Conservation (phyloP, 2,113 vertebrate genomes). For the Microcebus lehilahytsara region DNA sequence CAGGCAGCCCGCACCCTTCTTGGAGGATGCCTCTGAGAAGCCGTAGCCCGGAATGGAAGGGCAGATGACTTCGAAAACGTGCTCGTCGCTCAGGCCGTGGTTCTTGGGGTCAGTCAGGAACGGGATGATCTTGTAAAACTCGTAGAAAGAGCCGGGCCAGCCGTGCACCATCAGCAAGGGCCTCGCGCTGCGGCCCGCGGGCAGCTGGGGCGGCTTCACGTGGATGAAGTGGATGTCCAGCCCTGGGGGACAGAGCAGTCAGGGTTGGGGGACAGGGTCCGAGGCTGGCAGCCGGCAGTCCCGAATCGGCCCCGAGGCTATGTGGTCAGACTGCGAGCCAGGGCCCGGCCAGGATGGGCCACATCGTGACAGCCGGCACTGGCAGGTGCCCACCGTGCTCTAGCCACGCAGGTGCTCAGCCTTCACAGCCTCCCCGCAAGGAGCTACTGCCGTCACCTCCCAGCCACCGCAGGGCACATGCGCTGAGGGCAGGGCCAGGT, state of each 20-base stretch:
- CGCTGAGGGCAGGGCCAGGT: not conserved
- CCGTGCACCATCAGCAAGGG: constrained; percentile 87
- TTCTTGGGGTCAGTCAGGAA: constrained; percentile 83
- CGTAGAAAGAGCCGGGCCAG: constrained; percentile 87
- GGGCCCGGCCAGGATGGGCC: fast-evolving
- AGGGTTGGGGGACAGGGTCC: not conserved
- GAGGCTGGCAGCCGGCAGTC: not conserved
- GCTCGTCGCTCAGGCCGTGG: constrained; percentile 76
- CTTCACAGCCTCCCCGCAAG: not conserved
- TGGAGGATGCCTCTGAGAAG: constrained; percentile 87
- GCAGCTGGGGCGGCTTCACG: constrained; percentile 75
- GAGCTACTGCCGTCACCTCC: fast-evolving
- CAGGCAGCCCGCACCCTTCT: constrained; percentile 79
- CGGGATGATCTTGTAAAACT: constrained; percentile 88
- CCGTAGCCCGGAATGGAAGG: constrained; percentile 88
- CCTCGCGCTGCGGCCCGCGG: constrained; percentile 73
- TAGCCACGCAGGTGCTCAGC: fast-evolving
- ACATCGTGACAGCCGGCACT: fast-evolving
- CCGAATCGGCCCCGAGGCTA: not conserved
- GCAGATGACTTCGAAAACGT: constrained; percentile 85
- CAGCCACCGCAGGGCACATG: fast-evolving
- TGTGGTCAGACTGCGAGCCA: fast-evolving
- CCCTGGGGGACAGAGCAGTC: constrained; percentile 72
- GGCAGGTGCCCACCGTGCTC: fast-evolving
- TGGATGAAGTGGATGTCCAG: constrained; percentile 87